Percentiles rank a stretch among this genome's conserved stretches.
Evolutionary conservation across 2,888 invertebrate genomes (phyloP).

Genomic region (Ramazzottius varieornatus): DNA sequence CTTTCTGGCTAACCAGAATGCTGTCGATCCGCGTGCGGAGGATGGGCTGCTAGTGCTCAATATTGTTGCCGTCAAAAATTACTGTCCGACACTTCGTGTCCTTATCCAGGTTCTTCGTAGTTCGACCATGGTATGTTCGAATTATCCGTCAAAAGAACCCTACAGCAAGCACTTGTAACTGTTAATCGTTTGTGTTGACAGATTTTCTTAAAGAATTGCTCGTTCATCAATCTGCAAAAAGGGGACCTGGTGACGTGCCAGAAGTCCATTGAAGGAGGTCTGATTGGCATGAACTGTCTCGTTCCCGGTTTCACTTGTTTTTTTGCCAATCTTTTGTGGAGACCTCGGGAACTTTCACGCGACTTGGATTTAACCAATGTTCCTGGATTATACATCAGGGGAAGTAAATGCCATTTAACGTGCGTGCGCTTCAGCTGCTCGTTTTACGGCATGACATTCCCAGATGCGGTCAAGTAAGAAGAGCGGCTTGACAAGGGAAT

Average conservation of each 20-base stretch:
- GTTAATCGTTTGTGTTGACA: background rate
- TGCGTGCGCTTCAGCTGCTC: background rate
- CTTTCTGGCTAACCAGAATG: background rate
- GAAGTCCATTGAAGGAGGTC: background rate
- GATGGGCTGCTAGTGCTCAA: background rate
- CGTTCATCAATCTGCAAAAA: background rate
- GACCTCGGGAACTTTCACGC: background rate
- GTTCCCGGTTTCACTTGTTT: background rate
- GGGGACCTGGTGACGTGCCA: background rate
- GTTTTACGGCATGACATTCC: background rate
- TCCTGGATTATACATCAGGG: background rate
- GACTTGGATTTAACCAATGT: background rate
- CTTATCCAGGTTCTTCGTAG: background rate
- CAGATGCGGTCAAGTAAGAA: background rate
- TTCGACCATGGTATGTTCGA: background rate
- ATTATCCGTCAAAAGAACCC: no score
- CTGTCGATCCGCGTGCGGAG: background rate
- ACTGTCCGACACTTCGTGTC: background rate
- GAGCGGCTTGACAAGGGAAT: no score
- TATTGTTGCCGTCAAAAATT: background rate
- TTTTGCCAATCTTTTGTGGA: background rate
- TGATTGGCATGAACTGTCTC: background rate
- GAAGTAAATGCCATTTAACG: background rate
- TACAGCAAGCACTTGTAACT: background rate
- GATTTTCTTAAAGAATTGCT: background rate